phyloP scores from a whole-genome alignment of 2,888 invertebrate species.

The Nineta flava region DNA sequence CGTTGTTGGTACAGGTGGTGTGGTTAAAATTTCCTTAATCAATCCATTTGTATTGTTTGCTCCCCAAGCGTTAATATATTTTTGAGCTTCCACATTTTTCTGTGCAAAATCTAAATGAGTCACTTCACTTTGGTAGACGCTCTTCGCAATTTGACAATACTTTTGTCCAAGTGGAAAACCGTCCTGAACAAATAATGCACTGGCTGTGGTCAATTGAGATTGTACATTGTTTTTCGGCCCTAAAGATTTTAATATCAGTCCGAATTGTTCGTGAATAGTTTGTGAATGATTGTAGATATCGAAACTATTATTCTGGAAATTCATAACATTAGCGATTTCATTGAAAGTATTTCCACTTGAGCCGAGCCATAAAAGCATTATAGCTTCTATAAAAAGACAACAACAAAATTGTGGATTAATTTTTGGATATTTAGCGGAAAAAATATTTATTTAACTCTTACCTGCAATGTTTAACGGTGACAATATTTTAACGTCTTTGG shows the following conservation, averaged over 20 bases:
- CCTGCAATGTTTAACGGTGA: too few species aligned
- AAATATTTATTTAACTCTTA: too few species aligned
- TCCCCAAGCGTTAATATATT: constrained; percentile 47
- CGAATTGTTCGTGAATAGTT: too few species aligned
- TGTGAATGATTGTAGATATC: constrained; percentile 12
- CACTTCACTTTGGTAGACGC: constrained; percentile 40
- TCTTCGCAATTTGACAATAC: constrained; percentile 33
- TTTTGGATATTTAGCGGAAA: too few species aligned
- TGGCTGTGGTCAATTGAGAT: constrained; percentile 22
- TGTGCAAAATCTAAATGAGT: constrained; percentile 36
- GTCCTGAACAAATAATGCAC: constrained; percentile 41
- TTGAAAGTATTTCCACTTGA: constrained; percentile 53
- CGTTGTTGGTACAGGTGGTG: constrained; percentile 35
- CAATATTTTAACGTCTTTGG: too few species aligned
- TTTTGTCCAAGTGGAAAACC: constrained; percentile 35
- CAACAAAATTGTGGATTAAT: too few species aligned
- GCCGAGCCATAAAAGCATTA: constrained; percentile 56
- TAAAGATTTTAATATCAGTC: too few species aligned
- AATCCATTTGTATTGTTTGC: constrained; percentile 40
- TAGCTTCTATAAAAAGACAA: constrained; percentile 29
- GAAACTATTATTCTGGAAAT: constrained; percentile 27
- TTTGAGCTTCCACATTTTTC: constrained; percentile 25
- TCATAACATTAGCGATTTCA: constrained; percentile 45
- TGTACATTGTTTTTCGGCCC: too few species aligned
- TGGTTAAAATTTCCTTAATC: constrained; percentile 40